Evolutionary conservation across 1,140 invertebrate species (phyloP), one percentile per base, ranked within the genome.

Genomic region (Drosophila fuyamai): DNA sequence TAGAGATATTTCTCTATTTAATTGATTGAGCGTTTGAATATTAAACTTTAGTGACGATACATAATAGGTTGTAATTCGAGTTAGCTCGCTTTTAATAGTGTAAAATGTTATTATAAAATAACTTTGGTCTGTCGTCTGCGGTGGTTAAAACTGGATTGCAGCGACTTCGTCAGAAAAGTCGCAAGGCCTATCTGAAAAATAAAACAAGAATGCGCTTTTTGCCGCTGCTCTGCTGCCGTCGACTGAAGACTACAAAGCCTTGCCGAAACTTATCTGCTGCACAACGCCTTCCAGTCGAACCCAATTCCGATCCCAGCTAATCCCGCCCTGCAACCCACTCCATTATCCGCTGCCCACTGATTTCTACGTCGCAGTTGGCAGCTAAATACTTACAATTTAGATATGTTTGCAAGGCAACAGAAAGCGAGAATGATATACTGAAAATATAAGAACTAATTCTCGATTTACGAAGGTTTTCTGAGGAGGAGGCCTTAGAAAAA

Each of bases 211-310:
- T 23, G 53, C 43, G 14, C 43, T 44, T 44, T 44, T 44, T 44
- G 43, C 47, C 23, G 47, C 61, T 23, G 32, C 16, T 40, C 53
- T 9, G 36, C 35, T 12, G 50, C 27, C n/a, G 58, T 44, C 46
- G 43, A 58, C 56, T 54, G 51, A 60, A 68, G 76, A 86, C 81
- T 90, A 85, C 81, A 89, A 90, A 86, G 77, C 63, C 70, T 90
- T 85, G 81, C 84, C 85, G 81, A 89, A 89, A 81, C 66, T 78
- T 90, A 89, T 89, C 83, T 83, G 50, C 58, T 68, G 77, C 81
- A 74, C 79, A 79, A 88, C 35, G 50, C 18, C 65, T 48, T 48
- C 29, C 38, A 63, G 43, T 32, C 43, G 55, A 58, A 65, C 65
- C 65, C 53, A 58, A 72, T 58, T 71, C 68, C 43, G 35, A 48